A percentile compares a stretch with the other conserved stretches of the same genome.
Conservation (phyloP, 2,797 vertebrate species). For the Brachyrhaphis roseni region DNA sequence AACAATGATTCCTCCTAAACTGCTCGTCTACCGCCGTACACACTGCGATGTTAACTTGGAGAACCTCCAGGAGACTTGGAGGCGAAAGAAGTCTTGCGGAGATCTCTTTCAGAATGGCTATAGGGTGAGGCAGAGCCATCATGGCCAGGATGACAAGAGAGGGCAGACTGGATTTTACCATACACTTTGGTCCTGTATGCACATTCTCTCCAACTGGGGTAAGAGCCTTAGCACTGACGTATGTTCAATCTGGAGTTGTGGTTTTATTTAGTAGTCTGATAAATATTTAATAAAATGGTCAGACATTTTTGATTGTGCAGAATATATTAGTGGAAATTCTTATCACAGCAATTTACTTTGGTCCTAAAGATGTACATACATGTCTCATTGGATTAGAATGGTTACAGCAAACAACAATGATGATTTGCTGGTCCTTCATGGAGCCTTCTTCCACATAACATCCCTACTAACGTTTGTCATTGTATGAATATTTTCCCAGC, state of each 20-base stretch:
- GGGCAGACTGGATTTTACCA: slow-evolving; percentile 72
- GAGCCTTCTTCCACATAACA: slow-evolving; percentile 28
- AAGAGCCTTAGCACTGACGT: slow-evolving; percentile 69
- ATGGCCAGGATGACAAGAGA: slow-evolving; percentile 71
- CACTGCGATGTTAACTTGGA: slow-evolving; percentile 72
- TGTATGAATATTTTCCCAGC: slow-evolving; percentile 49
- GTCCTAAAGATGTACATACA: slow-evolving; percentile 17
- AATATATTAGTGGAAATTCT: slow-evolving; percentile 1
- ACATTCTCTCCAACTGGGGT: slow-evolving; percentile 88
- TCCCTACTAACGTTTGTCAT: slow-evolving; percentile 42
- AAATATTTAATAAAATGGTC: not conserved
- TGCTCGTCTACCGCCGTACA: slow-evolving; percentile 86
- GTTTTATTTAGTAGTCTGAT: not conserved
- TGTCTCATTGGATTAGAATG: slow-evolving; percentile 35
- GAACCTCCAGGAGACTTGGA: slow-evolving; percentile 68
- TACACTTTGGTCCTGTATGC: slow-evolving; percentile 81
- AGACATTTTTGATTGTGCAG: slow-evolving; percentile 1
- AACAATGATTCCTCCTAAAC: slow-evolving; percentile 90
- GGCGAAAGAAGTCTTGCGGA: slow-evolving; percentile 89
- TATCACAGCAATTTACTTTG: slow-evolving; percentile 8
- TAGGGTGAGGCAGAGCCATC: slow-evolving; percentile 84
- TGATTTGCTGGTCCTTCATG: slow-evolving; percentile 45
- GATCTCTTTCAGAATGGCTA: slow-evolving; percentile 93
- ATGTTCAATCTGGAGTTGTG: not conserved
- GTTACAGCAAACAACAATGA: slow-evolving; percentile 69